Evolutionary conservation across 2,797 vertebrate genomes (phyloP), one percentile per base, ranked within the genome.

Genomic region (Hipposideros larvatus): DNA sequence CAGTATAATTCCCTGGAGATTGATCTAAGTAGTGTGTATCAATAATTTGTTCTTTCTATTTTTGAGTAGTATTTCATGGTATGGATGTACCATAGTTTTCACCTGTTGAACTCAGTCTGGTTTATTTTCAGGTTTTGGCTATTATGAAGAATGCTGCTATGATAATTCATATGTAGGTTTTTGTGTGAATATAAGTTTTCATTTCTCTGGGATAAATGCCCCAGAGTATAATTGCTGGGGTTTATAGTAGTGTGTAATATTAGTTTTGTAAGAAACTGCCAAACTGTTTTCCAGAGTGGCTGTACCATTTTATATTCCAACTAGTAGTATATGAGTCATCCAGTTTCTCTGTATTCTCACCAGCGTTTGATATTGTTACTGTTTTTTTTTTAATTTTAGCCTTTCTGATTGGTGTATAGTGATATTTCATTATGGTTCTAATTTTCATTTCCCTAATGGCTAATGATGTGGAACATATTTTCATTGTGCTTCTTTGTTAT

Each of bases 401-500:
- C n/a, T 24, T 28, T 63, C 16, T 63, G n/a, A 11, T 84, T 51
- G 59, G 24, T 93, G 7, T 66, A 28, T 90, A 70, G 21, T 83
- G n/a, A 87, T 83, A 70, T 59, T 31, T 70, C 41, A 87, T 63
- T 91, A 21, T 86, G 13, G 46, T 73, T 94, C 66, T 93, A 82
- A 91, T 77, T 77, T 90, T n/a, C 11, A 61, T 78, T 71, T 55
- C 31, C 66, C 7, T 74, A 61, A 31, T 65, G 21, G 18, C 41
- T 91, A 70, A 51, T 74, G 22, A 93, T 79, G 6, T 61, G 77
- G 57, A 87, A 53, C 8, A 70, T 87, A 34, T 59, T 91, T 94
- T 87, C 34, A 26, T 94, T 94, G 7, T 91, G 37, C 14, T 61
- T 90, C 41, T 65, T 87, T 95, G 11, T 43, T 92, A 34, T 75